phyloP scores from a whole-genome alignment of 2,888 invertebrate species.

The Zaprionus bogoriensis region DNA sequence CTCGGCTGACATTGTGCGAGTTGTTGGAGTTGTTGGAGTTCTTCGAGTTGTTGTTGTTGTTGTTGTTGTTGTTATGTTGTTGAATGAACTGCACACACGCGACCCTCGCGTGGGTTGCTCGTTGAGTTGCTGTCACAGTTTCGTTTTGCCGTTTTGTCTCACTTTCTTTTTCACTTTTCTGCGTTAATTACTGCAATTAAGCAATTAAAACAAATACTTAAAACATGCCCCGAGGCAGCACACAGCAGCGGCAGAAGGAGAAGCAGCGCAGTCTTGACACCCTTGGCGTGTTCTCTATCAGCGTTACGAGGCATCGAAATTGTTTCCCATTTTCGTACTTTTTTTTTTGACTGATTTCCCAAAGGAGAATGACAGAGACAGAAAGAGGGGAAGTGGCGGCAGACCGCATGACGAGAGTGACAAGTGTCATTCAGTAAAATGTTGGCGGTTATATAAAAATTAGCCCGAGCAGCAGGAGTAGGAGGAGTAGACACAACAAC shows the following conservation, averaged over 20 bases:
- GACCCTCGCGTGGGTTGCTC: conserved; percentile 55
- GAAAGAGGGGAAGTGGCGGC: not conserved
- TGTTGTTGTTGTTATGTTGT: conserved; percentile 30
- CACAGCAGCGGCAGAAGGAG: conserved; percentile 14
- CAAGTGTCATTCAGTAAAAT: conserved; percentile 74
- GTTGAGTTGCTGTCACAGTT: conserved; percentile 44
- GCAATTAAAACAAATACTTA: conserved; percentile 42
- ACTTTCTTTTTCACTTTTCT: conserved; percentile 67
- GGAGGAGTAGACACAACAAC: conserved; percentile 31
- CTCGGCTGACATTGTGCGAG: not conserved
- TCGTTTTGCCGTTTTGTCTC: conserved; percentile 24
- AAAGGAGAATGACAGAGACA: not conserved
- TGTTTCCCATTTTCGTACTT: not conserved
- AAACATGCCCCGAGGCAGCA: conserved; percentile 17
- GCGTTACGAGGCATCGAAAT: not conserved
- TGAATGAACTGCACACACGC: conserved; percentile 57
- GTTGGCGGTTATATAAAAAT: conserved; percentile 73
- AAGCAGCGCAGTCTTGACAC: conserved; percentile 36
- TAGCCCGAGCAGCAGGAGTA: conserved; percentile 52
- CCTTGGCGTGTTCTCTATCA: conserved; percentile 13
- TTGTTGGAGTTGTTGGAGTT: conserved; percentile 5
- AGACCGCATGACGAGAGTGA: not conserved
- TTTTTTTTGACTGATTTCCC: conserved; percentile 2
- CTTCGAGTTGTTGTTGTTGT: conserved; percentile 2
- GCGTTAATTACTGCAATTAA: conserved; percentile 71